Evolutionary conservation across 2,113 vertebrate genomes (phyloP), one percentile per base, ranked within the genome.

Genomic region (Ursus arctos): DNA sequence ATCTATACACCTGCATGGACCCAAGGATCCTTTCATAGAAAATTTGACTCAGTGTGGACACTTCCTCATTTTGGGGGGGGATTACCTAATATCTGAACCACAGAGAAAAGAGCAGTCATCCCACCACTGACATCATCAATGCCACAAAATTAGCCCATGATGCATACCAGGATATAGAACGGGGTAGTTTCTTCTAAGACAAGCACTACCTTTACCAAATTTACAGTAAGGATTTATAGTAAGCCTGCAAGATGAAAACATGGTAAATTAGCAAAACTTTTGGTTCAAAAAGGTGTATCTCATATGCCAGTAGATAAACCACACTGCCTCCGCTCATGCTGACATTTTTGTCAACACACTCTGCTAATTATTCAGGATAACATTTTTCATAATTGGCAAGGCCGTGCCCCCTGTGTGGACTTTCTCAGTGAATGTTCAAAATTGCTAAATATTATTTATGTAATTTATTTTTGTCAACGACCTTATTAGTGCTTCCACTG

Each of bases 311-410:
- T 36, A 77, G 84, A 95, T 95, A 87, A 92, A 95, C 71, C 47
- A 26, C 0, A 2, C 86, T 69, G 59, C 63, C 51, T 93, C 95
- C 7, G 0, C 65, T 96, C 90, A 77, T 0, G 43, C 26, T 97
- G 97, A 95, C 92, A 94, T 82, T 97, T 98, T 90, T 92, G 96
- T 96, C 94, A 96, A 97, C 97, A 97, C 81, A 49, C 59, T 82
- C 91, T 93, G 94, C 91, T 98, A 97, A 98, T 98, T 97, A 95
- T 84, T 98, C 97, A 83, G 80, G 76, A 96, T 94, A 97, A 95
- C 92, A 96, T 96, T 97, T 97, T 96, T 98, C 92, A 85, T 97
- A 95, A 97, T 98, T 96, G 97, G 92, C 96, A 97, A 98, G 96
- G 94, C 92, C 77, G 5, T 95, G 94, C 77, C 83, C 91, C 65